A percentile compares a stretch with the other conserved stretches of the same genome.
phyloP scores from a whole-genome alignment of 2,797 vertebrate species.

The Centroberyx gerrardi region DNA sequence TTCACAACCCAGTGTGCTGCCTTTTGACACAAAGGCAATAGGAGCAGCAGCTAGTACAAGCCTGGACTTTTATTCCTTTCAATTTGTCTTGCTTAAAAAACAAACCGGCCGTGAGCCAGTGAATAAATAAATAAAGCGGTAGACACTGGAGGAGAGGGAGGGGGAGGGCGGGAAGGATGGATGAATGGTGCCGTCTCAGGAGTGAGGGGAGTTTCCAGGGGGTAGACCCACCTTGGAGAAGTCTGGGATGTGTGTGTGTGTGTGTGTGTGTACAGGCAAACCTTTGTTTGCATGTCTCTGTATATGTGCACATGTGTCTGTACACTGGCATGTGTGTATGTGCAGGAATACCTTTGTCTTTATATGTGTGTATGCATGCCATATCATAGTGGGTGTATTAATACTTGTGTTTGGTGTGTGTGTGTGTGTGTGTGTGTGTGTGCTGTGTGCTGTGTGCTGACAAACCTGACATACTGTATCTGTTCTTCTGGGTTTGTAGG shows the following conservation, averaged over 20 bases:
- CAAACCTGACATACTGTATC: not conserved
- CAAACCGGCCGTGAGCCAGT: constrained; percentile 82
- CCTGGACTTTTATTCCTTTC: constrained; percentile 85
- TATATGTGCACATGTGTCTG: constrained; percentile 4
- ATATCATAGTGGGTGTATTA: not conserved
- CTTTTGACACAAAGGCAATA: constrained; percentile 82
- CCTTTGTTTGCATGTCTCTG: constrained; percentile 33
- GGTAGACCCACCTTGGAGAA: constrained; percentile 37
- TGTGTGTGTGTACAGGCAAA: constrained; percentile 9
- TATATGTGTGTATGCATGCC: not conserved
- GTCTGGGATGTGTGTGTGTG: constrained; percentile 24
- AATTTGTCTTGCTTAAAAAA: constrained; percentile 89
- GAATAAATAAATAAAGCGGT: constrained; percentile 85
- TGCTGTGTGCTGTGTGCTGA: not conserved
- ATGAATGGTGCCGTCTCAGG: constrained; percentile 75
- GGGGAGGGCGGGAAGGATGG: constrained; percentile 74
- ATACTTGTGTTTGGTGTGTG: not conserved
- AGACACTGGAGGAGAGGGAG: constrained; percentile 66
- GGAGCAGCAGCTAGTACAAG: constrained; percentile 80
- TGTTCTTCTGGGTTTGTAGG: constrained; percentile 24
- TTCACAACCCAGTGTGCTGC: constrained; percentile 81
- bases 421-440: constrained; percentile 12
- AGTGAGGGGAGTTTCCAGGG: constrained; percentile 31
- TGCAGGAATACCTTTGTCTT: not conserved
- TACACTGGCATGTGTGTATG: constrained; percentile 1